Conservation (phyloP, 1,140 invertebrate genomes). For the Aphis gossypii region DNA sequence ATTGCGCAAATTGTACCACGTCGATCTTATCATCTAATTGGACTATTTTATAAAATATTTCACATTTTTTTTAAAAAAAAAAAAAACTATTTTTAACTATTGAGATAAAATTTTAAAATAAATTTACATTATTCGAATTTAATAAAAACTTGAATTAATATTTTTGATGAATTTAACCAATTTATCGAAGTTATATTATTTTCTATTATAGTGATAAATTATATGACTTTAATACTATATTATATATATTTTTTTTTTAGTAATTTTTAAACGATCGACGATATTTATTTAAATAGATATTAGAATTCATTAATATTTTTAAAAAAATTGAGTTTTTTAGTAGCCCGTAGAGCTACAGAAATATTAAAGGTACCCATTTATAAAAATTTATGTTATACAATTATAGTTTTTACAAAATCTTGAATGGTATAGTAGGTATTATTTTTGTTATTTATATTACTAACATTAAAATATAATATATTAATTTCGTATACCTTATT, state of each 20-base stretch:
- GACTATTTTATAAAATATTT: background rate
- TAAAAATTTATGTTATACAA: background rate
- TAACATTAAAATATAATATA: no score
- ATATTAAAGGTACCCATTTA: no score
- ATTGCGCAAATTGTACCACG: background rate
- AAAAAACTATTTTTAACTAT: background rate
- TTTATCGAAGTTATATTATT: no score
- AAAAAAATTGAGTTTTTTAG: no score
- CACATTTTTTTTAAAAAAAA: background rate
- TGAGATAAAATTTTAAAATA: background rate
- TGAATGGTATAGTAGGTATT: background rate
- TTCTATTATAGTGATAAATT: background rate
- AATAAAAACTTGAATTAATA: background rate
- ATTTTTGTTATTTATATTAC: background rate
- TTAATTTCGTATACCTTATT: background rate
- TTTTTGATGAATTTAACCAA: background rate
- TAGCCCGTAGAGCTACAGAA: no score
- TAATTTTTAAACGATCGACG: background rate
- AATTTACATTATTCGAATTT: background rate
- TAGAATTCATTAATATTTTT: background rate
- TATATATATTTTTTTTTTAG: background rate
- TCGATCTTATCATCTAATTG: background rate
- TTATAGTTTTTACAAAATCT: background rate
- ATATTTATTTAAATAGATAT: background rate
- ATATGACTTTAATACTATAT: background rate